These are phyloP conservation scores for Drosophila pandora DNA, from an alignment of 1,140 invertebrate genomes.

Conservation along the genomic window DNA sequence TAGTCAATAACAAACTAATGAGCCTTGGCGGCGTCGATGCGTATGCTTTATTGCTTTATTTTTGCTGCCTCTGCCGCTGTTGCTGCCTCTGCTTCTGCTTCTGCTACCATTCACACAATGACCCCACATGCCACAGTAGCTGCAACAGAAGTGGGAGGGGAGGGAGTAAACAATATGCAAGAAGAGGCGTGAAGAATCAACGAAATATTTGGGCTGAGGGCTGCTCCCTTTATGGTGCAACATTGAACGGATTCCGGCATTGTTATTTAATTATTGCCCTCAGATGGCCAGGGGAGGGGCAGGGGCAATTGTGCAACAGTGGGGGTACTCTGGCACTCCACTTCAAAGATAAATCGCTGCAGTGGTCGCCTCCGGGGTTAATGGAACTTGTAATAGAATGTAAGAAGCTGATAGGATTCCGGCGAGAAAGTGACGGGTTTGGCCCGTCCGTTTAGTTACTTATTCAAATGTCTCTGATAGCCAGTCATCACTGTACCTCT, in stretches of 20 bases:
- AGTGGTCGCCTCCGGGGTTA: constrained; percentile 35
- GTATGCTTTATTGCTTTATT: constrained; percentile 73
- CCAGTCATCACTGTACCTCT: constrained; percentile 23
- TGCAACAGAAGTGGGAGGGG: constrained; percentile 20
- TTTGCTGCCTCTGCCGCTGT: constrained; percentile 7
- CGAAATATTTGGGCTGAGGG: constrained; percentile 25
- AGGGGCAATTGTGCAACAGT: constrained; percentile 26
- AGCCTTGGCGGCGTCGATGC: constrained; percentile 71
- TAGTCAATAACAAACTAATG: constrained; percentile 80
- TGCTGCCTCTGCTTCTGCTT: background rate
- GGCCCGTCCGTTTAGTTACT: too few species aligned
- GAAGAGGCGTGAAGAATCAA: constrained; percentile 47
- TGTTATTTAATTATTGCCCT: constrained; percentile 59
- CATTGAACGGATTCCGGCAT: constrained; percentile 47
- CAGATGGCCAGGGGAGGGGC: constrained; percentile 18
- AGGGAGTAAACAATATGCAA: constrained; percentile 40
- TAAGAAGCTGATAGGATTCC: constrained; percentile 1
- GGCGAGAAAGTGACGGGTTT: background rate
- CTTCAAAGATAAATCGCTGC: constrained; percentile 42
- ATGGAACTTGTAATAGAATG: constrained; percentile 20
- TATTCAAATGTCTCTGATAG: too few species aligned
- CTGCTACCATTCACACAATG: constrained; percentile 76
- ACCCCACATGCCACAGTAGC: constrained; percentile 66
- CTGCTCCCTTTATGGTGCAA: constrained; percentile 35
- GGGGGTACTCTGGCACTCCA: constrained; percentile 27